These are phyloP conservation scores for Dicrurus megarhynchus DNA, from an alignment of 2,113 vertebrate genomes.

Conservation along the genomic window DNA sequence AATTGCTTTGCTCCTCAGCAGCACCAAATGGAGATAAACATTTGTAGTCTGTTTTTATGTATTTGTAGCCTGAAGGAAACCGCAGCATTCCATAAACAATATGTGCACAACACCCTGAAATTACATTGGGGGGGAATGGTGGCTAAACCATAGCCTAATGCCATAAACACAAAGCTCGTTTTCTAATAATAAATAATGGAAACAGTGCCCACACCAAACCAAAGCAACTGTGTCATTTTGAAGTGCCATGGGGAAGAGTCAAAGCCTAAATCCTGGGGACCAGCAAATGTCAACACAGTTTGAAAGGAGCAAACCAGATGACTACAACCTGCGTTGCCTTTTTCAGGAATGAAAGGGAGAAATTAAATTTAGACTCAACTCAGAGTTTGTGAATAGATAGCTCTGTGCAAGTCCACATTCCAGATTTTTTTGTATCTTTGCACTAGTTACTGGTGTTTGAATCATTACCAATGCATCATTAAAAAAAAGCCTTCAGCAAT, in stretches of 20 bases:
- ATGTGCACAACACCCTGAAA: not conserved
- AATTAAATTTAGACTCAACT: not conserved
- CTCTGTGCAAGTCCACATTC: not conserved
- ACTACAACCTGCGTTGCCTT: not conserved
- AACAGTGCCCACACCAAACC: not conserved
- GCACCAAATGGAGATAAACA: not conserved
- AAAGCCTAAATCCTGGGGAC: not conserved
- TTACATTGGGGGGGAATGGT: not conserved
- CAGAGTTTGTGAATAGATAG: not conserved
- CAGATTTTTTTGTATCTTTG: not conserved
- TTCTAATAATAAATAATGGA: not conserved
- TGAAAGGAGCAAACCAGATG: not conserved
- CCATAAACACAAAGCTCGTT: not conserved
- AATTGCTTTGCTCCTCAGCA: not conserved
- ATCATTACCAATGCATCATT: not conserved
- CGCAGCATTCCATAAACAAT: not conserved
- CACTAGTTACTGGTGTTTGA: not conserved
- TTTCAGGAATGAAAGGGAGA: not conserved
- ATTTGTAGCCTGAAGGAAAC: not conserved
- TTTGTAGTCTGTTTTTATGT: not conserved
- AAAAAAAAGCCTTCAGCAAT: not conserved
- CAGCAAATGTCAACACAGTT: not conserved
- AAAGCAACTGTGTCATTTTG: not conserved
- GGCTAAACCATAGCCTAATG: not conserved
- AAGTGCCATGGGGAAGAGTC: not conserved